phyloP scores from a whole-genome alignment of 2,888 invertebrate species.

The Xylophagus ater region DNA sequence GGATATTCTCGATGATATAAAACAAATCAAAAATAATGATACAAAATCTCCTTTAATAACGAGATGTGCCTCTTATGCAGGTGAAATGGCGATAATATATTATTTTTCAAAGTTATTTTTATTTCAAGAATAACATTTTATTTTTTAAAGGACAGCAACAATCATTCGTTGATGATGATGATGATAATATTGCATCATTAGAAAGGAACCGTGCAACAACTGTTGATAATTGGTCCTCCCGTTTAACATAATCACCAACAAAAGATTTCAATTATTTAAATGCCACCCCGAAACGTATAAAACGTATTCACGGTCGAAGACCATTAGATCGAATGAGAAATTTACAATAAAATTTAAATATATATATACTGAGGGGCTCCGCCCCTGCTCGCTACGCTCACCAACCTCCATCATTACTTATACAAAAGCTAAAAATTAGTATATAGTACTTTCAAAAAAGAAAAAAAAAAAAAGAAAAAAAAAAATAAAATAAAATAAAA shows the following conservation, averaged over 20 bases:
- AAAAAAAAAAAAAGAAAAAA: too few relatives aligned
- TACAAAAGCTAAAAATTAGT: too few relatives aligned
- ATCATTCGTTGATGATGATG: conserved; percentile 20
- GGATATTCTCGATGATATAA: too few relatives aligned
- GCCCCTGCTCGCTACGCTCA: too few relatives aligned
- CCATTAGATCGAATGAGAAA: conserved; percentile 35
- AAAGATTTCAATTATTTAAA: conserved; percentile 10
- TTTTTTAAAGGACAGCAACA: conserved; percentile 25
- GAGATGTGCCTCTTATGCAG: conserved; percentile 16
- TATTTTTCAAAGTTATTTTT: too few relatives aligned
- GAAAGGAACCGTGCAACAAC: conserved; percentile 31
- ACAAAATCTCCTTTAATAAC: conserved; percentile 9
- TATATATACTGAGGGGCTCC: too few relatives aligned
- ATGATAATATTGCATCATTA: conserved; percentile 18
- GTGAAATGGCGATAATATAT: conserved; percentile 2
- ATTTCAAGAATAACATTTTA: conserved; percentile 1
- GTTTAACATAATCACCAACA: neutral
- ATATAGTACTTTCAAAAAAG: too few relatives aligned
- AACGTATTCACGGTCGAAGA: conserved; percentile 31
- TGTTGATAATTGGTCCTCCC: conserved; percentile 7
- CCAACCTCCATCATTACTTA: too few relatives aligned
- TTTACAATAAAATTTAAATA: conserved; percentile 1
- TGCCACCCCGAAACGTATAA: conserved; percentile 26
- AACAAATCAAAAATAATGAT: neutral
- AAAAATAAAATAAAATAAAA: too few relatives aligned